Evolutionary conservation across 2,888 invertebrate genomes (phyloP), one percentile per base, ranked within the genome.

Genomic region (Chrysomela aeneicollis): DNA sequence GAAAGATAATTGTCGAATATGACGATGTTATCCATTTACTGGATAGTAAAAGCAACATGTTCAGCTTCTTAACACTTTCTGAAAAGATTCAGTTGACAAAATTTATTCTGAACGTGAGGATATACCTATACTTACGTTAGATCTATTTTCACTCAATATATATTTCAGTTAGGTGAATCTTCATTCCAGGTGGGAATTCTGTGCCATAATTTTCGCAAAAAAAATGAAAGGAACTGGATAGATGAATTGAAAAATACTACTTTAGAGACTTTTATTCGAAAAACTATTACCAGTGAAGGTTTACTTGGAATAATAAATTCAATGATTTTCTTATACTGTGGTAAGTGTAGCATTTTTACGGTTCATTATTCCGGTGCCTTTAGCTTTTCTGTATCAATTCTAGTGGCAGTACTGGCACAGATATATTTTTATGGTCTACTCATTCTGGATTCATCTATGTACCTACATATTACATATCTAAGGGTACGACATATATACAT

Each of bases 201-300:
- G 15, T 66, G 63, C n/a, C 32, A 37, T 58, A 66, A 58, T 54
- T 58, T 71, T 26, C 64, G 52, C 35, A 57, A 53, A 19, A 18
- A 58, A 15, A 30, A 54, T 15, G 52, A 49, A 32, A 8, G 17
- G 18, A 47, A 37, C 15, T 54, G 51, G 18, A 32, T 71, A 1
- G 22, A 60, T 6, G 47, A 62, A 47, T 18, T 69, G 51, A 52
- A 37, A 3, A 30, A 67, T 19, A 67, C 69, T 18, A 73, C 71
- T 5, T 73, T 78, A 73, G 70, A 76, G 52, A 42, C 66, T 37
- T 77, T 72, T 59, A 76, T 79, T 55, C 46, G 66, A 17, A 53
- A 61, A 12, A 66, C 72, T 58, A 59, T 77, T 17, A 55, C 51
- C 1, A 66, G 59, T 22, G 46, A 69, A 35, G 37, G 59, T 26